phyloP scores from a whole-genome alignment of 2,888 invertebrate species.

The Coleophora deauratella region DNA sequence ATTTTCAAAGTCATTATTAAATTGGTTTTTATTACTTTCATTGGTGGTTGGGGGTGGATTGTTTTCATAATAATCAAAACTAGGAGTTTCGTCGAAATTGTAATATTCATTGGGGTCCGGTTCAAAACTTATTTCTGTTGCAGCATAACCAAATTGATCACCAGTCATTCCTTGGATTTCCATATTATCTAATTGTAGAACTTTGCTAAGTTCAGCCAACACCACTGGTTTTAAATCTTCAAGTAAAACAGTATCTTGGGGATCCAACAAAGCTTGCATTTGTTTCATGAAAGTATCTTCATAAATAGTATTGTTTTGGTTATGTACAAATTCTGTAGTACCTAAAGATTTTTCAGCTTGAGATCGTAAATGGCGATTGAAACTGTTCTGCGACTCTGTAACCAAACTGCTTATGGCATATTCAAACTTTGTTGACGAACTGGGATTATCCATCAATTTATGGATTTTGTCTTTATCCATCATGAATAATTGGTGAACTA shows the following conservation, averaged over 20 bases:
- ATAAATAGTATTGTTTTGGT: conserved; percentile 77
- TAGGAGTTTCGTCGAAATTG: conserved; percentile 21
- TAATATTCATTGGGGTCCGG: conserved; percentile 19
- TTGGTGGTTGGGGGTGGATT: conserved; percentile 8
- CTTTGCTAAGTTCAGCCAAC: conserved; percentile 74
- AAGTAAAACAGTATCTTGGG: conserved; percentile 70
- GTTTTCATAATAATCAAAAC: conserved; percentile 19
- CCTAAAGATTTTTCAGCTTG: conserved; percentile 62
- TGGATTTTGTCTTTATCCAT: conserved; percentile 68
- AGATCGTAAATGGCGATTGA: conserved; percentile 57
- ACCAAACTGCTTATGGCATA: conserved; percentile 66
- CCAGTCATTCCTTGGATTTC: conserved; percentile 32
- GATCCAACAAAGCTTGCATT: conserved; percentile 74
- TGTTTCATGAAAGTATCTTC: conserved; percentile 84
- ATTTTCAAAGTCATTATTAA: background rate
- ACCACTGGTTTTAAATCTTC: conserved; percentile 75
- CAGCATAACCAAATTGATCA: conserved; percentile 16
- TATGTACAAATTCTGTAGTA: conserved; percentile 69
- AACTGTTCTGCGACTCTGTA: conserved; percentile 65
- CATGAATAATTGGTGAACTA: conserved; percentile 64
- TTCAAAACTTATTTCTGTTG: conserved; percentile 18
- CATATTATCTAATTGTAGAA: conserved; percentile 60
- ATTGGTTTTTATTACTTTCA: conserved; percentile 9
- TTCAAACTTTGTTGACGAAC: conserved; percentile 67
- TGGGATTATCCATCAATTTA: conserved; percentile 64